Evolutionary conservation across 2,888 invertebrate species (phyloP), one percentile per base, ranked within the genome.

Genomic region (Cephus spinipes): DNA sequence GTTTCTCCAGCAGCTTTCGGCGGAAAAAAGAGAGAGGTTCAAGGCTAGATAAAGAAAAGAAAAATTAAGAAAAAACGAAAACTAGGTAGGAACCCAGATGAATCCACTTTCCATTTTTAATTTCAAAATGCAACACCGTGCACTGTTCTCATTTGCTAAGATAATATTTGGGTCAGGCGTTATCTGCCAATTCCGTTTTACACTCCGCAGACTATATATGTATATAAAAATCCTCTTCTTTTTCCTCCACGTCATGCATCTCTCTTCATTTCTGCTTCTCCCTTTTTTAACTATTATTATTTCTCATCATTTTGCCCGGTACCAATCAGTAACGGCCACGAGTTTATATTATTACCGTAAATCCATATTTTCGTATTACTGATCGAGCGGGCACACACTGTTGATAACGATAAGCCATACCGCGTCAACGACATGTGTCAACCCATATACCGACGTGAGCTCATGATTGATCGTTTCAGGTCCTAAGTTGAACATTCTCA

Each of bases 131-230:
- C 81, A 75, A 74, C 79, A 76, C 32, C 4, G 30, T 71, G 30
- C 15, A 68, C 76, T 73, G 73, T 75, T 23, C 40, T 74, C 69
- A 76, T 75, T 76, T 74, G 77, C 76, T 76, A 78, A 76, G 81
- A 83, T 84, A 40, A 6, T 40, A 84, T 83, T 81, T 82, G 77
- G 83, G 82, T 85, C 83, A 79, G 79, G 76, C 6, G 80, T 82
- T 81, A 79, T 76, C 74, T 73, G 73, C 35, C 74, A 77, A 77
- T 73, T 83, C 75, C 6, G 23, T 15, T 40, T 79, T 74, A 78
- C 74, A 12, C 15, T 68, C 55, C 31, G 71, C 15, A 32, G 35
- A 32, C 35, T 23, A 11, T 33, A 73, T 34, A 34, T 73, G 12
- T 23, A 40, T 40, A 40, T 40, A 23, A 15, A 40, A 15, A 40